Evolutionary conservation across 2,888 invertebrate species (phyloP), one percentile per base, ranked within the genome.

Genomic region (Drosophila nigricruria): DNA sequence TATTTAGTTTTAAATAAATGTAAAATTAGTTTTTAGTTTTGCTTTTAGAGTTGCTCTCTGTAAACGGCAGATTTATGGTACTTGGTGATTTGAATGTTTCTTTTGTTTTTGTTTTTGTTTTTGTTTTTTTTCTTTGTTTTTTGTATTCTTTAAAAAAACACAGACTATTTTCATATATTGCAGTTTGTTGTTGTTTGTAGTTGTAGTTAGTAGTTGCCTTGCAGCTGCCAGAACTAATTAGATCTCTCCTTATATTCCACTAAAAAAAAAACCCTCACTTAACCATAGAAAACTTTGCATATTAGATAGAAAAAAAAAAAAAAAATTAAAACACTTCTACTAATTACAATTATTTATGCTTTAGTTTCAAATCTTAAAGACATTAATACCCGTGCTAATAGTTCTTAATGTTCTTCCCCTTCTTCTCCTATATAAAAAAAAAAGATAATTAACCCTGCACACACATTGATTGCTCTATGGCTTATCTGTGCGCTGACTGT

Each of bases 381-480:
- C 81, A 77, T 84, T 82, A 88, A 82, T 85, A 88, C 82, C 85
- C 88, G 85, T 85, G 82, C 85, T 85, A 82, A 82, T 81, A 84
- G 80, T 84, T 87, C 73, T 74, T 80, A 76, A 70, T 83, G 52
- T 68, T 70, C 61, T 52, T 45, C 30, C 0, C 30, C 47, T 30
- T 49, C 47, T 30, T 56, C 47, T 70, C 52, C n/a, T 27, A 45
- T 25, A 45, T 43, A 66, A 63, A 40, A 57, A 58, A 32, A 47
- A 25, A 49, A 43, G 42, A 36, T 45, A 45, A 36, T 45, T 32
- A 58, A 65, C 62, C 63, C 77, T 76, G 77, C 68, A 76, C 76
- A 76, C 76, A 68, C 71, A 56, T 71, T 32, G 53, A 32, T 25
- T 65, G 76, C 75, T 71, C 50, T 64, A 70, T 71, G 76, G 71